Evolutionary conservation across 2,113 vertebrate species (phyloP), one percentile per base, ranked within the genome.

Genomic region (Eretmochelys imbricata): DNA sequence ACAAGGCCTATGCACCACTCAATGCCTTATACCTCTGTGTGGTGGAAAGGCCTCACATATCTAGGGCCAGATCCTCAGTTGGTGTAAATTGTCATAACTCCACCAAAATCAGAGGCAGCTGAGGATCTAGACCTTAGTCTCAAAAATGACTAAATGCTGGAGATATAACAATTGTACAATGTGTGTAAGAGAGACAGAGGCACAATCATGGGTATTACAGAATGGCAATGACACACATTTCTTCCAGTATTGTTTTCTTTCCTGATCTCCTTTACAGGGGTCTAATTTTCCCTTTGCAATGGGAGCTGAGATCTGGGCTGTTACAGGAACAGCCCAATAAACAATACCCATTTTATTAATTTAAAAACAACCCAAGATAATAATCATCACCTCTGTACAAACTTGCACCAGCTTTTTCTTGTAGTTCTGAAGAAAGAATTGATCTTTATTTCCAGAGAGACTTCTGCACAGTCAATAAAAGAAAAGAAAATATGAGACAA

Each of bases 401-500:
- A 89, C 4, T 82, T 53, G 17, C 0, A 1, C 19, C 0, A 0
- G 1, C 2, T 80, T 92, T n/a, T 31, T 13, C 1, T 3, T 3
- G 46, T 82, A 81, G 55, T 87, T 91, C 84, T 20, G 72, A 75
- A 79, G 78, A 27, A 42, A 88, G 95, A 1, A 13, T n/a, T 54
- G 6, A 81, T 29, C 7, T 4, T 54, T 88, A 84, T 79, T 87
- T 89, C 54, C 27, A 80, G 3, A 38, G 42, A 57, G 83, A 46
- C 59, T 88, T 96, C 49, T 90, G 24, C 1, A 82, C 5, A 79
- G 17, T 12, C 38, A 94, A 54, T 24, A 22, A 88, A 87, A 4
- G 42, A 49, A 93, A 84, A 6, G 12, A 88, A 93, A 90, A 94
- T 78, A n/a, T 5, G 89, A 93, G 65, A 51, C 51, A 81, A 94